Conservation (phyloP, 2,888 invertebrate species). For the Drosophila kokeensis region DNA sequence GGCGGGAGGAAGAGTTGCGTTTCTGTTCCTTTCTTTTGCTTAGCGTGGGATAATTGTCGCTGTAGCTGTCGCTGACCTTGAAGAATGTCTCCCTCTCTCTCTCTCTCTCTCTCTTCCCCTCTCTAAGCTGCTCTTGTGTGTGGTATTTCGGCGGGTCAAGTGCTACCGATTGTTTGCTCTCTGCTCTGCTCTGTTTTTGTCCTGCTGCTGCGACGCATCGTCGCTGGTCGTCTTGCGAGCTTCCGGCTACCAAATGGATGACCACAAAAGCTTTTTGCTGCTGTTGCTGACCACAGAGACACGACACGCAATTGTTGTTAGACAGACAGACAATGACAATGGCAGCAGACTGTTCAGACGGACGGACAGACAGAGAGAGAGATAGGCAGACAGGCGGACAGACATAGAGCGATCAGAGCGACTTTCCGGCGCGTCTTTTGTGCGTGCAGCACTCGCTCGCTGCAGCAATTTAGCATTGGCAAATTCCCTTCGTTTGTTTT, state of each 20-base stretch:
- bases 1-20: slow-evolving; percentile 21
- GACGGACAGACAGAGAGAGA: slow-evolving; percentile 5
- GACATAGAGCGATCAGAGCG: slow-evolving; percentile 18
- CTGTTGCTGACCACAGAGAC: slow-evolving; percentile 49
- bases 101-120: background rate
- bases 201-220: slow-evolving; percentile 27
- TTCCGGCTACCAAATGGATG: slow-evolving; percentile 70
- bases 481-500: slow-evolving; percentile 28
- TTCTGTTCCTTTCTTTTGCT: slow-evolving; percentile 33
- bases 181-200: slow-evolving; percentile 38
- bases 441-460: slow-evolving; percentile 49
- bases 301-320: slow-evolving; percentile 72
- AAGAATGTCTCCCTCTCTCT: slow-evolving; percentile 24
- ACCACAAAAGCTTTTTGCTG: slow-evolving; percentile 72
- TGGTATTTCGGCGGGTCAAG: slow-evolving; percentile 62
- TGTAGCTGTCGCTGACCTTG: slow-evolving; percentile 49
- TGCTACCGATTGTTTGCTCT: slow-evolving; percentile 47
- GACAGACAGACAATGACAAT: slow-evolving; percentile 50
- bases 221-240: slow-evolving; percentile 63
- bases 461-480: slow-evolving; percentile 48
- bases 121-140: slow-evolving; percentile 24
- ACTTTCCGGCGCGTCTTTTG: slow-evolving; percentile 65
- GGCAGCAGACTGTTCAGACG: slow-evolving; percentile 10
- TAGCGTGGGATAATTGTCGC: slow-evolving; percentile 60
- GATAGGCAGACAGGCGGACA: background rate